Base-by-base conservation (phyloP, 2,113 vertebrate genomes). In the Cinclus cinclus region DNA sequence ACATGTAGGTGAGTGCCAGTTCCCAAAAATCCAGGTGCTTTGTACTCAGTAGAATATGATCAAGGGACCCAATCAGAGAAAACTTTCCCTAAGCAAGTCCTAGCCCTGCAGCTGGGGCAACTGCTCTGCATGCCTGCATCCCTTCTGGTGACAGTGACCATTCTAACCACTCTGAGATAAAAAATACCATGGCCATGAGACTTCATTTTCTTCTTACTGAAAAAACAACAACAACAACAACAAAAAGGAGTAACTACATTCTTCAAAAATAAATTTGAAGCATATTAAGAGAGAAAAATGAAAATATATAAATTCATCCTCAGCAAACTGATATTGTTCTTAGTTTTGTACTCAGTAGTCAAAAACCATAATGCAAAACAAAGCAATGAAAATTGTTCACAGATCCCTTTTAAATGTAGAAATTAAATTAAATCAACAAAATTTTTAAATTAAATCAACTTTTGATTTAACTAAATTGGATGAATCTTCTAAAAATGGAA, bases 381-480 rank as follows among this genome's bases (percentile, higher is more conserved):
- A 92, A 92, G 30, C 15, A 53, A 49, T 81, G 62, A 69, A 65
- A 68, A 80, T 41, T 80, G 42, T 63, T 90, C 44, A 46, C 49
- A 56, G n/a, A 85, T 69, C 39, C 20, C 7, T 63, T 74, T 92
- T 44, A 83, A 81, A 89, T 86, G 78, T 59, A 86, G 59, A 65
- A 83, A 91, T 88, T 73, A 91, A 89, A 89, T 89, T 49, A 77
- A 87, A 37, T 37, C 35, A 37, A 37, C 35, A 37, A 37, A 37
- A 37, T 37, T 37, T 37, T 52, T 52, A 65, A 82, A 91, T 87
- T 52, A 78, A 88, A 89, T 87, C 56, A 75, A 46, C 33, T 91
- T 94, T 49, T 79, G 44, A 82, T 90, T 88, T 80, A 80, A 74
- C 31, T 70, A 85, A 92, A 95, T 77, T 80, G 78, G 33, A 71